Base-by-base conservation (phyloP, 2,888 invertebrate genomes). In the Lysandra coridon region DNA sequence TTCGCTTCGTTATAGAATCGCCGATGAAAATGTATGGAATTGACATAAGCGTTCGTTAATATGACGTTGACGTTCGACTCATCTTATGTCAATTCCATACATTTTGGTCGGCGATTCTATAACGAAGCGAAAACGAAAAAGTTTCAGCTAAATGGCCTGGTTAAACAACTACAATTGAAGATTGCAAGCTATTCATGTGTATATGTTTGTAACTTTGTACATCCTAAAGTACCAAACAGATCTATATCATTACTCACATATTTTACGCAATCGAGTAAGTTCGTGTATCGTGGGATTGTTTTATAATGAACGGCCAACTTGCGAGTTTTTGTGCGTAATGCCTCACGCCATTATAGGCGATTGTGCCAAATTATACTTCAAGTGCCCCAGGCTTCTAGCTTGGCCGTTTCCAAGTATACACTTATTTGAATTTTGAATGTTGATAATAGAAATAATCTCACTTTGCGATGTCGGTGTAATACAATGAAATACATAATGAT, bases 261-360 rank as follows among this genome's bases (percentile, higher is more conserved):
- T 64, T 64, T 64, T 64, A 64, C 64, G 64, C 64, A 64, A 64
- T 30, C 64, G 30, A 4, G 30, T 64, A 30, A 64, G 30, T 64
- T 64, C 64, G 30, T 64, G 64, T 64, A 64, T 30, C 64, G 64
- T 64, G 64, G 64, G 64, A 64, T 64, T 64, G 64, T 64, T 64
- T 64, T 30, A 64, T 64, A 64, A 64, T 64, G 64, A 64, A 64
- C 10, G 10, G 64, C 30, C 64, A 30, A 7, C 23, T 30, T 64
- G 12, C 30, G 12, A 30, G 30, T 64, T 64, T 64, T 64, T 64
- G 64, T 64, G 64, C 64, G 64, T 64, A 64, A 64, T 64, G 64
- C 23, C 30, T 23, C 30, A 64, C 64, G 64, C 64, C 64, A 64
- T 64, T 64, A 64, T 12, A 30, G 64, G 64, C 64, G 30, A 64